A percentile compares a stretch with the other conserved stretches of the same genome.
Conservation (phyloP, 2,888 invertebrate species). For the Campoplex nolae region DNA sequence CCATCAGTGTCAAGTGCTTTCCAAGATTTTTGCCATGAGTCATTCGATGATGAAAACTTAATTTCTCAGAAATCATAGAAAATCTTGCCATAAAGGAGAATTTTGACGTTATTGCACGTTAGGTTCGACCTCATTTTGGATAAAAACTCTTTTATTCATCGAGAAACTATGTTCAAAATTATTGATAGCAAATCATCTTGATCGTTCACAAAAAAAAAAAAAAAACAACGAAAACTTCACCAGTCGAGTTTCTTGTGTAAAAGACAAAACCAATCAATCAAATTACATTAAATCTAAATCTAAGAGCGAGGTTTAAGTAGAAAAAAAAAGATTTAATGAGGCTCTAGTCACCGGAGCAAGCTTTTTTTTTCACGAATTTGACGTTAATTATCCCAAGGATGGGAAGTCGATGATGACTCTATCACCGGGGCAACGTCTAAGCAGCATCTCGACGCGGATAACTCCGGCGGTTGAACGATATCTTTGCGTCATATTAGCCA, state of each 20-base stretch:
- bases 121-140: not conserved
- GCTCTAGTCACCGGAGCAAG: not conserved
- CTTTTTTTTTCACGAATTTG: constrained; percentile 21
- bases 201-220: not conserved
- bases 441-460: constrained; percentile 1
- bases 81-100: constrained; percentile 25
- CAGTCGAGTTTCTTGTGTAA: not conserved
- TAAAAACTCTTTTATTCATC: not conserved
- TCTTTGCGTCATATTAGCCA: not conserved
- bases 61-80: constrained; percentile 45
- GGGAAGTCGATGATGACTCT: not conserved
- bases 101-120: constrained; percentile 10
- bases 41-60: constrained; percentile 47
- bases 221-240: not conserved
- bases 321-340: not conserved
- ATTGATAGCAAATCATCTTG: not conserved
- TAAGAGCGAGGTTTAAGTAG: not conserved
- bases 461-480: constrained; percentile 5
- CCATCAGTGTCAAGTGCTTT: constrained; percentile 5
- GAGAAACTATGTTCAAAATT: not conserved
- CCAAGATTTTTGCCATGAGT: constrained; percentile 53
- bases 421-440: not conserved
- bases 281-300: not conserved
- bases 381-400: constrained; percentile 31
- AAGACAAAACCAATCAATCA: not conserved